A percentile compares a stretch with the other conserved stretches of the same genome.
Conservation (phyloP, 1,140 invertebrate genomes). For the Drosophila malerkotliana region DNA sequence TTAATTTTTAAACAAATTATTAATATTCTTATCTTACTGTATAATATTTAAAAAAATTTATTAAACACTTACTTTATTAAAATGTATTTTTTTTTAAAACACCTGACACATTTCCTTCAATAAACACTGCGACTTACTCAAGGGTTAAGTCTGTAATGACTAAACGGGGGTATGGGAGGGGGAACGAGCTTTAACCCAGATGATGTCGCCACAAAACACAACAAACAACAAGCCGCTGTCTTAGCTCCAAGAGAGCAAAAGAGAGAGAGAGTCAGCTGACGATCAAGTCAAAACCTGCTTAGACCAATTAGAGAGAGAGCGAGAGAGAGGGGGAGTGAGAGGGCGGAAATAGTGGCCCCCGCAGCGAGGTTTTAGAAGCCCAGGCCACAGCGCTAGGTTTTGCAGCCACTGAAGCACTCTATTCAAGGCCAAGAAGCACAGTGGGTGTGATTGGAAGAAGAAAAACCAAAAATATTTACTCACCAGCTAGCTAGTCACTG, state of each 20-base stretch:
- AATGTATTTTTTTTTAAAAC: too few species aligned
- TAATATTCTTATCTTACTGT: too few species aligned
- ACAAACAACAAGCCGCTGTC: slow-evolving; percentile 16
- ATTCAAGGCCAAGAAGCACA: slow-evolving; percentile 3
- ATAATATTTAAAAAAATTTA: too few species aligned
- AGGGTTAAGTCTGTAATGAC: neutral
- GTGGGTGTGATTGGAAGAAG: neutral
- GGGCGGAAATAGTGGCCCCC: neutral
- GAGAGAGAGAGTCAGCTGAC: slow-evolving; percentile 10
- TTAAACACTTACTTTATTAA: too few species aligned
- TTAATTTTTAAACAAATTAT: too few species aligned
- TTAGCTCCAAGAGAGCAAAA: slow-evolving; percentile 9
- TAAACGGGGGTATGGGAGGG: neutral
- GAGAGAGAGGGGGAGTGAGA: too few species aligned
- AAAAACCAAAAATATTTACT: neutral
- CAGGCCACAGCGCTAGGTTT: neutral
- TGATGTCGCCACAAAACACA: neutral
- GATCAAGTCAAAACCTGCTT: slow-evolving; percentile 23
- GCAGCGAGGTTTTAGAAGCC: slow-evolving; percentile 1
- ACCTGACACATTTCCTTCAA: too few species aligned
- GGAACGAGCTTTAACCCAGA: slow-evolving; percentile 28
- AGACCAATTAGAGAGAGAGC: neutral
- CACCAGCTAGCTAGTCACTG: neutral
- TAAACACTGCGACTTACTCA: neutral
- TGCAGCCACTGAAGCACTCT: neutral